Percentiles rank a stretch among this genome's conserved stretches.
Evolutionary conservation across 2,888 invertebrate species (phyloP).

Genomic region (Lasius fuliginosus): DNA sequence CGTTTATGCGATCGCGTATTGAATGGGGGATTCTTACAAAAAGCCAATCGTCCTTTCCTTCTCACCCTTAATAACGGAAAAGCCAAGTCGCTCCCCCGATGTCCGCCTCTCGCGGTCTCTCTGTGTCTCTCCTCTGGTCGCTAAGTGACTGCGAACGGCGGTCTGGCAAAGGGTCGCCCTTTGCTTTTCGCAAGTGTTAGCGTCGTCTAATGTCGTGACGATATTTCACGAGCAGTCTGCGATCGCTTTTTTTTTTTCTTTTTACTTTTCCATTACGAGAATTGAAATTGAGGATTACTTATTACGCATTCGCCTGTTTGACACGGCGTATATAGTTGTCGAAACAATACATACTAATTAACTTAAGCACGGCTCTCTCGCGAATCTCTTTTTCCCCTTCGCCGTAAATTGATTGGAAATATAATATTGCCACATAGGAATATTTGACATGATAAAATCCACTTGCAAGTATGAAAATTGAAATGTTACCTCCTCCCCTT

Average conservation of each 20-base stretch:
- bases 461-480: neutral
- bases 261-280: neutral
- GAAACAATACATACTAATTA: neutral
- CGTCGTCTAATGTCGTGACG: neutral
- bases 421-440: neutral
- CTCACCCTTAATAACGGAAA: neutral
- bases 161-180: conserved; percentile 69
- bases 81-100: neutral
- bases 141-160: conserved; percentile 72
- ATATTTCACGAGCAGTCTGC: neutral
- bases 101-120: conserved; percentile 57
- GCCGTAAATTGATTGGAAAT: neutral
- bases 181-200: conserved; percentile 40
- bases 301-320: neutral
- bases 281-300: neutral
- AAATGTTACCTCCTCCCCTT: neutral
- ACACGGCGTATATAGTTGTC: neutral
- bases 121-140: conserved; percentile 64
- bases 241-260: conserved; percentile 1
- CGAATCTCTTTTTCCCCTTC: neutral
- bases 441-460: neutral
- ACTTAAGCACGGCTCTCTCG: neutral
- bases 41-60: conserved; percentile 5
- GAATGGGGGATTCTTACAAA: neutral
- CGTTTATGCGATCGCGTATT: neutral